phyloP scores from a whole-genome alignment of 2,797 vertebrate genomes.

The Leptoclinus maculatus region DNA sequence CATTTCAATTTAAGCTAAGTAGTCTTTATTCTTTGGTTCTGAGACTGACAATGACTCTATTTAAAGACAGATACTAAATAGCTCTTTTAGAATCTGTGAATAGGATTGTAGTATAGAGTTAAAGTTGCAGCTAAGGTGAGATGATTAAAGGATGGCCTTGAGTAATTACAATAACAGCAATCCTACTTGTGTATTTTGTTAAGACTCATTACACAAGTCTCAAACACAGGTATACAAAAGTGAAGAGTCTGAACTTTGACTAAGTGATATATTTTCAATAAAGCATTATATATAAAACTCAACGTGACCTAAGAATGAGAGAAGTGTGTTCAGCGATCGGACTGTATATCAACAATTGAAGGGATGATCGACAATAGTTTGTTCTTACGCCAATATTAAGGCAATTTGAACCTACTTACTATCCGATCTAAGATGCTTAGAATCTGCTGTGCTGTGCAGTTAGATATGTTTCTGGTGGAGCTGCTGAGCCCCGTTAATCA shows the following conservation, averaged over 20 bases:
- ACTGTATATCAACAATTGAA: not conserved
- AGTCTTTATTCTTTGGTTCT: constrained; percentile 14
- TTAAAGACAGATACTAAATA: constrained; percentile 1
- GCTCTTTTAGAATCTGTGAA: constrained; percentile 22
- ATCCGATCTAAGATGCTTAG: not conserved
- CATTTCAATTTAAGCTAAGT: constrained; percentile 8
- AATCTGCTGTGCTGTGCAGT: not conserved
- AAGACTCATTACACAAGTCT: constrained; percentile 24
- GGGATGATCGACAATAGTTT: not conserved
- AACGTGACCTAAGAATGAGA: not conserved
- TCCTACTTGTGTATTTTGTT: constrained; percentile 32
- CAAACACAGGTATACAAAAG: constrained; percentile 2
- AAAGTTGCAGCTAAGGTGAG: constrained; percentile 19
- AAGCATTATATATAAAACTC: not conserved
- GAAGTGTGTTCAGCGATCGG: not conserved
- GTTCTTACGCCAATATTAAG: not conserved
- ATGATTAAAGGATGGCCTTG: constrained; percentile 47
- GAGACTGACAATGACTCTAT: constrained; percentile 22
- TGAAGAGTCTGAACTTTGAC: constrained; percentile 22
- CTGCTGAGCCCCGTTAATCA: not conserved
- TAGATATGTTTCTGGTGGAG: not conserved
- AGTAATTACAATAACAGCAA: constrained; percentile 36
- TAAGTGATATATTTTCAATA: not conserved
- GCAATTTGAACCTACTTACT: not conserved
- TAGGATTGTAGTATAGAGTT: not conserved